Evolutionary conservation across 2,888 invertebrate species (phyloP).

Genomic region (Slavum lentiscoides): DNA sequence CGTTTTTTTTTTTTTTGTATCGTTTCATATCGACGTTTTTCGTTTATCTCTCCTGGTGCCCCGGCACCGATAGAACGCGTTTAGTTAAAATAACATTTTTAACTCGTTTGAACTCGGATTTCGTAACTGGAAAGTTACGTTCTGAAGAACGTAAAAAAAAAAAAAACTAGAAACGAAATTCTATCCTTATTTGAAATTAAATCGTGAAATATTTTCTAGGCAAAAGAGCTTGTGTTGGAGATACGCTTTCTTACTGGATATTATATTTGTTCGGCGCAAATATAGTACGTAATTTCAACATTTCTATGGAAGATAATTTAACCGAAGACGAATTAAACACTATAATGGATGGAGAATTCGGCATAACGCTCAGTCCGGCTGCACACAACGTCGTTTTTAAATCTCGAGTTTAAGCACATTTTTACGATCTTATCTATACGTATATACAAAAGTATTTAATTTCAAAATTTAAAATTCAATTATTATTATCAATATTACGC

Average conservation of each 20-base stretch:
- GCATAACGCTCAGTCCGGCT: constrained; percentile 75
- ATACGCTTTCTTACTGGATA: constrained; percentile 77
- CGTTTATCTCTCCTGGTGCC: too few species aligned
- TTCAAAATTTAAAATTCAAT: too few species aligned
- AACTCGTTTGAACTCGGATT: too few species aligned
- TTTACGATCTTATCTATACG: neutral
- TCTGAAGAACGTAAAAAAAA: too few species aligned
- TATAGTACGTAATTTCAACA: constrained; percentile 66
- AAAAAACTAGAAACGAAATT: too few species aligned
- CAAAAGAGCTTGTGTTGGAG: constrained; percentile 83
- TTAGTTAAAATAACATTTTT: too few species aligned
- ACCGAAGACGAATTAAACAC: constrained; percentile 60
- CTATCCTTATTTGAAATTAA: neutral
- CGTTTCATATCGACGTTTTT: too few species aligned
- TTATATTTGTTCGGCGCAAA: constrained; percentile 68
- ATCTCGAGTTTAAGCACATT: constrained; percentile 15
- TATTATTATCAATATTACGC: too few species aligned
- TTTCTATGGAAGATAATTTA: constrained; percentile 60
- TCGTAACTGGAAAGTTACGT: too few species aligned
- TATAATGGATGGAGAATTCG: constrained; percentile 72
- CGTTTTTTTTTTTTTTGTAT: too few species aligned
- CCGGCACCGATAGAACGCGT: too few species aligned
- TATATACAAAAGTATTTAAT: neutral
- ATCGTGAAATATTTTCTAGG: constrained; percentile 63
- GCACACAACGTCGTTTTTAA: constrained; percentile 61